Evolutionary conservation across 2,888 invertebrate genomes (phyloP).

Genomic region (Plutella xylostella): DNA sequence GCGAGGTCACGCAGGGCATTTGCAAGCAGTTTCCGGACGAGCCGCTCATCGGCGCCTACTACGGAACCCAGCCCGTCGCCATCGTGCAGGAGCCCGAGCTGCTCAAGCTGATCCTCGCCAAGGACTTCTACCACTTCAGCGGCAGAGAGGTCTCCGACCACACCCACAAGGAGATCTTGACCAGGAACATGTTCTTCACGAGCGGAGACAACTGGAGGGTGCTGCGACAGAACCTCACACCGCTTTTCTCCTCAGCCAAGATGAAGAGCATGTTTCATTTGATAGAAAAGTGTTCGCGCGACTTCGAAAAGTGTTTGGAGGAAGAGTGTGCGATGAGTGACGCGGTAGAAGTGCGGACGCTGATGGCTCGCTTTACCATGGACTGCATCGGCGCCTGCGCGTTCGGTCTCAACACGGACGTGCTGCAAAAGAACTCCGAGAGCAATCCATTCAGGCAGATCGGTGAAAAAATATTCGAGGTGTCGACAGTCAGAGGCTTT

Average conservation of each 20-base stretch:
- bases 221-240: conserved; percentile 25
- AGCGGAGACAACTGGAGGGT: conserved; percentile 26
- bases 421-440: conserved; percentile 20
- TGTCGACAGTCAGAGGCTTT: too few relatives aligned
- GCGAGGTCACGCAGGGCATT: conserved; percentile 8
- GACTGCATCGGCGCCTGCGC: conserved; percentile 27
- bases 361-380: conserved; percentile 27
- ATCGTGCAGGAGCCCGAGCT: conserved; percentile 24
- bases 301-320: conserved; percentile 21
- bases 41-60: conserved; percentile 13
- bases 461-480: conserved; percentile 21
- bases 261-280: conserved; percentile 29
- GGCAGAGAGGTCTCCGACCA: conserved; percentile 23
- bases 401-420: conserved; percentile 29
- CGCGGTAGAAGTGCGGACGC: conserved; percentile 17
- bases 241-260: conserved; percentile 25
- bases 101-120: conserved; percentile 24
- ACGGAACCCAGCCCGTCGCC: conserved; percentile 15
- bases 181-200: conserved; percentile 24
- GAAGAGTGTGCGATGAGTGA: conserved; percentile 12
- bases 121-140: conserved; percentile 27
- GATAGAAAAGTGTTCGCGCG: conserved; percentile 22
- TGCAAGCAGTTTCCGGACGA: conserved; percentile 11
- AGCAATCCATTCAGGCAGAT: conserved; percentile 26
- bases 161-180: conserved; percentile 20